Conservation (phyloP, 2,113 vertebrate genomes). For the Chiloscyllium plagiosum region DNA sequence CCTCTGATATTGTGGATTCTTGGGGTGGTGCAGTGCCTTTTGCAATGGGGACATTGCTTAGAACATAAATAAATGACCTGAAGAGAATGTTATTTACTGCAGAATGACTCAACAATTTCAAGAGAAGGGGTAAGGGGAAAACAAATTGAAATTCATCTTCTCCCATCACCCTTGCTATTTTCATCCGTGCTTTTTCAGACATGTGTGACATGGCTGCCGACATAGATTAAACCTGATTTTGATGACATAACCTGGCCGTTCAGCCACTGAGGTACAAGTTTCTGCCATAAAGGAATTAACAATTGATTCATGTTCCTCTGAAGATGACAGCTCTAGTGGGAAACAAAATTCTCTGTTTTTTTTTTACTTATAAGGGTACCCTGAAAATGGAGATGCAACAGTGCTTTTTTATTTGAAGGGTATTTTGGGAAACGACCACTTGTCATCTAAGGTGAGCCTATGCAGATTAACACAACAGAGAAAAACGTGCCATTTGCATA, state of each 20-base stretch:
- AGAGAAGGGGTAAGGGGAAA: neutral
- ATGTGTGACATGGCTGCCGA: neutral
- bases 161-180: neutral
- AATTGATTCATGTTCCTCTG: neutral
- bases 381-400: neutral
- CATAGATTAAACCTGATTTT: constrained; percentile 16
- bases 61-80: no score
- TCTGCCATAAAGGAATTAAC: neutral
- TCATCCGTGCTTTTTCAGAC: neutral
- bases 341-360: neutral
- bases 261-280: neutral
- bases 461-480: neutral
- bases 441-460: neutral
- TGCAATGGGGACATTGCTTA: no score
- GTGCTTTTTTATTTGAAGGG: neutral
- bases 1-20: no score
- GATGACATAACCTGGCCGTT: neutral
- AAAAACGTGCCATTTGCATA: neutral
- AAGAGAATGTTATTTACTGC: neutral
- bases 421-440: neutral
- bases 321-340: neutral
- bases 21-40: neutral
- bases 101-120: neutral
- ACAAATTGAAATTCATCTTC: neutral
- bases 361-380: neutral